A percentile compares a stretch with the other conserved stretches of the same genome.
Conservation (phyloP, 2,797 vertebrate species). For the Melanitta fusca region DNA sequence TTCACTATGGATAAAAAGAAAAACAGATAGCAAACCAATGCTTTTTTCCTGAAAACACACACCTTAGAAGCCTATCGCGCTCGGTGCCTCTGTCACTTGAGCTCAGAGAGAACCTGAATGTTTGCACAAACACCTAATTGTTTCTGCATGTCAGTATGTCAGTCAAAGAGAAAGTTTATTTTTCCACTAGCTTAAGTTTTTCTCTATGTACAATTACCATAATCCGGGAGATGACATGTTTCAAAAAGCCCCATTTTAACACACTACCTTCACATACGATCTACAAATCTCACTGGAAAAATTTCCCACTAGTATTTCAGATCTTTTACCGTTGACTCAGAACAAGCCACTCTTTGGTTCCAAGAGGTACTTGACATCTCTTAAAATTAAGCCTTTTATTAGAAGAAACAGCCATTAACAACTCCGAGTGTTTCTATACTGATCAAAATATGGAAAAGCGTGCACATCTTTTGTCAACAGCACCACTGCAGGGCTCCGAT, state of each 20-base stretch:
- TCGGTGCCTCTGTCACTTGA: background rate
- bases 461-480: background rate
- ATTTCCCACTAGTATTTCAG: background rate
- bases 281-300: background rate
- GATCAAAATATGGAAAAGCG: background rate
- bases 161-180: constrained; percentile 37
- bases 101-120: constrained; percentile 41
- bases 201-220: background rate
- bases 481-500: background rate
- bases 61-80: background rate
- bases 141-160: constrained; percentile 41
- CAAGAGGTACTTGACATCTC: background rate
- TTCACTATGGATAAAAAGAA: background rate
- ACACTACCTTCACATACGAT: background rate
- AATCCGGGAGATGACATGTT: background rate
- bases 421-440: background rate
- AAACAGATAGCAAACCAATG: background rate
- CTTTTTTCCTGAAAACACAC: background rate
- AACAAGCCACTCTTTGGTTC: background rate
- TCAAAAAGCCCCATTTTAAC: background rate
- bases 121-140: constrained; percentile 47
- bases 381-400: constrained; percentile 10
- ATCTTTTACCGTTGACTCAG: background rate
- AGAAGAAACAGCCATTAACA: background rate
- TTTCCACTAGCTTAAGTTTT: constrained; percentile 16